Evolutionary conservation across 2,888 invertebrate species (phyloP).

Genomic region (Scaptodrosophila latifasciaeformis): DNA sequence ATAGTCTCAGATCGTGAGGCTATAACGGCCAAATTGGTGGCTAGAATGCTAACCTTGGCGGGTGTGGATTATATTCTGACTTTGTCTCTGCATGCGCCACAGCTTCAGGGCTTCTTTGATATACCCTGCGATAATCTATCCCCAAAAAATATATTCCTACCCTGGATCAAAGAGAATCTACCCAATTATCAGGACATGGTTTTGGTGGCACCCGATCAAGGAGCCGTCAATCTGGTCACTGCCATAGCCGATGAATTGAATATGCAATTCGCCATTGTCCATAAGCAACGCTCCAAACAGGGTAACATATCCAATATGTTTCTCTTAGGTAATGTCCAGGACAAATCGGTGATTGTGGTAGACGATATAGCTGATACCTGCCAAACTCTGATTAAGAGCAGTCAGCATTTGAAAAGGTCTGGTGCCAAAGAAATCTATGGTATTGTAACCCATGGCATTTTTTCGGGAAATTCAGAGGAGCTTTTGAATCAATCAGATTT

Average conservation of each 20-base stretch:
- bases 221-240: slow-evolving; percentile 5
- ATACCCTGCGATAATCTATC: slow-evolving; percentile 26
- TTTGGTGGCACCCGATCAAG: slow-evolving; percentile 19
- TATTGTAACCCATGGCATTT: slow-evolving; percentile 17
- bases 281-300: slow-evolving; percentile 3
- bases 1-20: slow-evolving; percentile 11
- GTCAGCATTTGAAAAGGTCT: slow-evolving; percentile 4
- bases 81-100: slow-evolving; percentile 17
- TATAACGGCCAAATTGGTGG: slow-evolving; percentile 28
- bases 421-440: slow-evolving; percentile 20
- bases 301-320: slow-evolving; percentile 7
- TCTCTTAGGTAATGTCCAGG: slow-evolving; percentile 17
- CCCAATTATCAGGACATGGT: slow-evolving; percentile 3
- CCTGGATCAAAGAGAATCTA: slow-evolving; percentile 17
- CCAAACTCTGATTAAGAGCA: slow-evolving; percentile 9
- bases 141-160: not conserved
- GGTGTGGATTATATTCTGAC: slow-evolving; percentile 19
- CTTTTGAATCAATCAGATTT: too few species aligned
- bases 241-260: not conserved
- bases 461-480: slow-evolving; percentile 11
- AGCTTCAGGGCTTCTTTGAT: slow-evolving; percentile 30
- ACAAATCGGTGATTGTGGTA: slow-evolving; percentile 10
- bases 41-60: slow-evolving; percentile 15
- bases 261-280: slow-evolving; percentile 13
- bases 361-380: slow-evolving; percentile 24